Conservation (phyloP, 2,113 vertebrate genomes). For the Acrocephalus kingi region DNA sequence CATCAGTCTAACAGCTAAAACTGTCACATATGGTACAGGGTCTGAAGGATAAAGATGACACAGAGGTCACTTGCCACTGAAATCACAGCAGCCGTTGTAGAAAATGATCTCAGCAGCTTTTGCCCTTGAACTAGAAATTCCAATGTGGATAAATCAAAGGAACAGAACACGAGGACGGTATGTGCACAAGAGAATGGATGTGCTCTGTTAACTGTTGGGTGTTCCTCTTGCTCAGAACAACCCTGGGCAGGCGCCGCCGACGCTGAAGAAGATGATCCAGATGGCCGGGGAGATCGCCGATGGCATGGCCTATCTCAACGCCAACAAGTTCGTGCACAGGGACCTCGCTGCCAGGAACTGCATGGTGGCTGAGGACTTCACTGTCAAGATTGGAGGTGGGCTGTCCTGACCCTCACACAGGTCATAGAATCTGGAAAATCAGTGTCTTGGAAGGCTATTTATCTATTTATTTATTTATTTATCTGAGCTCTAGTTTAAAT, state of each 20-base stretch:
- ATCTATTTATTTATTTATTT: not conserved
- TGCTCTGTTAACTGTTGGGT: not conserved
- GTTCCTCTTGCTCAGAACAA: slow-evolving; percentile 77
- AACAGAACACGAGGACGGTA: not conserved
- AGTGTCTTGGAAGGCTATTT: not conserved
- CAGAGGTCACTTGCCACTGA: not conserved
- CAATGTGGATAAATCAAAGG: not conserved
- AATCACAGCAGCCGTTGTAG: not conserved
- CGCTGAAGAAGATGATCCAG: slow-evolving; percentile 98
- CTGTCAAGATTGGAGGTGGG: slow-evolving; percentile 97
- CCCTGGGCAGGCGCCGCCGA: slow-evolving; percentile 84
- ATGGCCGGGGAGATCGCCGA: slow-evolving; percentile 98
- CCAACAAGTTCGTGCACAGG: slow-evolving; percentile 98
- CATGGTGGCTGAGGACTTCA: slow-evolving; percentile 98
- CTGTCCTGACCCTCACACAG: not conserved
- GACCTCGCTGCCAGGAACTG: slow-evolving; percentile 97
- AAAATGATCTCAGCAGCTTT: not conserved
- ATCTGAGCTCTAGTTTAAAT: not conserved
- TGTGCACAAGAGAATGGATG: not conserved
- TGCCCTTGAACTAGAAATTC: not conserved
- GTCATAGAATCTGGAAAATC: not conserved
- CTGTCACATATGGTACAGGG: not conserved
- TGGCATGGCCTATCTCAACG: slow-evolving; percentile 97
- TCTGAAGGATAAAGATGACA: not conserved
- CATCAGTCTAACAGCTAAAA: not conserved